phyloP scores from a whole-genome alignment of 1,140 invertebrate species.

The Arctopsyche grandis region DNA sequence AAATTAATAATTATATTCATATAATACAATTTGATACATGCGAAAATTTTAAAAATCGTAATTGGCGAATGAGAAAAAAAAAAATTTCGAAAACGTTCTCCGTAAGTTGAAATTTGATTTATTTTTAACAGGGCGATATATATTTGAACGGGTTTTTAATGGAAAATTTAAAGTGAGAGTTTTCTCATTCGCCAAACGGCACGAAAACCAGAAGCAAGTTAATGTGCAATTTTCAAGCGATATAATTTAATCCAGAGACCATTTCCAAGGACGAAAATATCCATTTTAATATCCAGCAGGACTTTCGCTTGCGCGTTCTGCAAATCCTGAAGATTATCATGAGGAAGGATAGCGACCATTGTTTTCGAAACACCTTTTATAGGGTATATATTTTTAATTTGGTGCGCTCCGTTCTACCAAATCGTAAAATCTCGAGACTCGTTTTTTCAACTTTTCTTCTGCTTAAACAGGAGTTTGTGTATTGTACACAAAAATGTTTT shows the following conservation, averaged over 20 bases:
- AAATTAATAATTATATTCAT: neutral
- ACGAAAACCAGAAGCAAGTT: constrained; percentile 18
- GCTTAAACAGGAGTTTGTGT: no score
- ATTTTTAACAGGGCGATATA: neutral
- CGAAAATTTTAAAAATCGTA: neutral
- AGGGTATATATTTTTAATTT: no score
- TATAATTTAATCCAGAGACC: constrained; percentile 32
- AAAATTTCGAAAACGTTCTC: no score
- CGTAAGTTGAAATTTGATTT: no score
- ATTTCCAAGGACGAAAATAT: constrained; percentile 32
- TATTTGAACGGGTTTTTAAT: neutral
- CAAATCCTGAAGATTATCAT: no score
- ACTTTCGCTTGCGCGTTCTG: neutral
- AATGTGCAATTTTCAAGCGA: constrained; percentile 39
- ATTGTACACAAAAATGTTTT: no score
- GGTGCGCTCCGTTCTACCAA: no score
- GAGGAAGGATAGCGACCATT: no score
- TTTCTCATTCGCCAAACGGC: constrained; percentile 25
- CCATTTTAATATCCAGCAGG: constrained; percentile 6
- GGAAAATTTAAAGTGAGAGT: neutral
- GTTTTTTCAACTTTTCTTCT: no score
- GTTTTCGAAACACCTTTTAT: no score
- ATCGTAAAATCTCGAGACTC: no score
- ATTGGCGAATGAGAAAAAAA: neutral
- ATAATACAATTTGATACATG: neutral